Evolutionary conservation across 2,888 invertebrate genomes (phyloP).

Genomic region (Holacanthella duospinosa): DNA sequence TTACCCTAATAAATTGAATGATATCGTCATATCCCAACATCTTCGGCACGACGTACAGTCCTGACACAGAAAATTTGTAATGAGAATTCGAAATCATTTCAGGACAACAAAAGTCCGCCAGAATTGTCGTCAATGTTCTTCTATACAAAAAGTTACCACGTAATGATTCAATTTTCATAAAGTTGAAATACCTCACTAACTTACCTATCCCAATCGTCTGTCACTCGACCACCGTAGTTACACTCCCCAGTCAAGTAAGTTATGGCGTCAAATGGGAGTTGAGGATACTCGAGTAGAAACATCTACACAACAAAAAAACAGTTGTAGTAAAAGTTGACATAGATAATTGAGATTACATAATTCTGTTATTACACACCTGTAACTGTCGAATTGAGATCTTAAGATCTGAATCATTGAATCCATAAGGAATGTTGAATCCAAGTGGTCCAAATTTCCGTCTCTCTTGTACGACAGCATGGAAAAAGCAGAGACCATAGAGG

Average conservation of each 20-base stretch:
- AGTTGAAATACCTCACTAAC: too few species aligned
- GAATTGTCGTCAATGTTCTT: constrained; percentile 18
- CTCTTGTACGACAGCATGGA: constrained; percentile 87
- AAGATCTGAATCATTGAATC: constrained; percentile 89
- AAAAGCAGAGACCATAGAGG: constrained; percentile 80
- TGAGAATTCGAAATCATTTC: not conserved
- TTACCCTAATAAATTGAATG: constrained; percentile 13
- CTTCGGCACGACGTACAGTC: constrained; percentile 20
- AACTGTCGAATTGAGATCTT: constrained; percentile 69
- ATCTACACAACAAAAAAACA: too few species aligned
- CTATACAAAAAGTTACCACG: too few species aligned
- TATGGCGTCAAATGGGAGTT: constrained; percentile 73
- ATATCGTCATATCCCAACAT: constrained; percentile 15
- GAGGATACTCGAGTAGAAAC: constrained; percentile 63
- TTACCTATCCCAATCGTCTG: constrained; percentile 91
- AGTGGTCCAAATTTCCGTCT: constrained; percentile 82
- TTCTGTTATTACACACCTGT: too few species aligned
- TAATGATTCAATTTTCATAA: not conserved
- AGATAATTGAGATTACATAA: too few species aligned
- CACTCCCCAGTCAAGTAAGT: constrained; percentile 91
- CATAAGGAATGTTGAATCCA: constrained; percentile 94
- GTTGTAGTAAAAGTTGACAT: too few species aligned
- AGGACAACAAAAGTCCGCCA: constrained; percentile 1
- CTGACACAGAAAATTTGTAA: constrained; percentile 5
- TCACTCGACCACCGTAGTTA: constrained; percentile 91